phyloP scores from a whole-genome alignment of 2,113 vertebrate genomes.

The Odocoileus hemionus region DNA sequence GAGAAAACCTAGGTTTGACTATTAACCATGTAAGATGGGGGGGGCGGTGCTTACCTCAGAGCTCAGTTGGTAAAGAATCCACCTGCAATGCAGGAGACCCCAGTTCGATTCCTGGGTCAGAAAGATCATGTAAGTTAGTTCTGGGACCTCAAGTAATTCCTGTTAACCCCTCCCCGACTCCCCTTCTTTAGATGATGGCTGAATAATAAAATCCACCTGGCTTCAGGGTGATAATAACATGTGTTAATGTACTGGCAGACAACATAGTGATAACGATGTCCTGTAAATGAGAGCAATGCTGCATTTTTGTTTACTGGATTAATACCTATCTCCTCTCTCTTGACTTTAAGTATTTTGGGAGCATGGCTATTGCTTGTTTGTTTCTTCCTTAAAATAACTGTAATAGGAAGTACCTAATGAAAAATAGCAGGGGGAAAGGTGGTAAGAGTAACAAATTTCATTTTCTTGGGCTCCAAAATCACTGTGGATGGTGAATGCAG shows the following conservation, averaged over 20 bases:
- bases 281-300: not conserved
- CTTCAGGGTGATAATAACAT: not conserved
- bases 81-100: too few relatives aligned
- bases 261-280: fast-evolving
- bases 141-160: not conserved
- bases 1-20: not conserved
- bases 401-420: not conserved
- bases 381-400: not conserved
- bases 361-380: not conserved
- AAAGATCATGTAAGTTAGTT: not conserved
- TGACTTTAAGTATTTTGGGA: not conserved
- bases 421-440: not conserved
- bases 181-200: not conserved
- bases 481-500: not conserved
- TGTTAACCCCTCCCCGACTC: not conserved
- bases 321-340: not conserved
- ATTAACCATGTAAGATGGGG: not conserved
- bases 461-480: not conserved
- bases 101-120: too few relatives aligned
- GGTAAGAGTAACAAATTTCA: not conserved
- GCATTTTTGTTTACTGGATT: not conserved
- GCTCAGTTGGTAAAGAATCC: too few relatives aligned
- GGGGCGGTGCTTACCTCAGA: too few relatives aligned
- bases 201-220: not conserved
- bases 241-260: not conserved